phyloP scores from a whole-genome alignment of 2,888 invertebrate genomes.

The Limnephilus rhombicus region DNA sequence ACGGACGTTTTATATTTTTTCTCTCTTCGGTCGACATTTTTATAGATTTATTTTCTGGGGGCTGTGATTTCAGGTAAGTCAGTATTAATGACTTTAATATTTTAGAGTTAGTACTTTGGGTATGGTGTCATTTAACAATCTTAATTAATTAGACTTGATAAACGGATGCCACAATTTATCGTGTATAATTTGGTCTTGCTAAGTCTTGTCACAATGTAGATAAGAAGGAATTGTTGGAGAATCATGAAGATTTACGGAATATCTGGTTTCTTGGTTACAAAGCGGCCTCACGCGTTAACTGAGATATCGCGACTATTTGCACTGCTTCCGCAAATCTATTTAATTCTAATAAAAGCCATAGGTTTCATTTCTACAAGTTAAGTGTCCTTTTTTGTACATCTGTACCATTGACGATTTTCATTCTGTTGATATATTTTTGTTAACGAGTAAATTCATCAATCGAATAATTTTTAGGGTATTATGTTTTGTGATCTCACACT shows the following conservation, averaged over 20 bases:
- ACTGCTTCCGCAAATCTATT: neutral
- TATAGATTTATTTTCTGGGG: too few species aligned
- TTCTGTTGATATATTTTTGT: too few species aligned
- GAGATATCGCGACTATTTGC: neutral
- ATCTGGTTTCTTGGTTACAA: neutral
- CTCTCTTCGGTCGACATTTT: too few species aligned
- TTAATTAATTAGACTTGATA: neutral
- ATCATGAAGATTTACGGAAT: neutral
- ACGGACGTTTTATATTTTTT: too few species aligned
- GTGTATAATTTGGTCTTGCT: neutral
- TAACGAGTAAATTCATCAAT: too few species aligned
- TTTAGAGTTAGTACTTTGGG: neutral
- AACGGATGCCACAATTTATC: neutral
- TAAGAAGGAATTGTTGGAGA: constrained; percentile 1
- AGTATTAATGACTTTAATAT: neutral
- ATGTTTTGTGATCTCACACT: too few species aligned
- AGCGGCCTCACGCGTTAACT: neutral
- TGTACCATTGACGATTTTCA: too few species aligned
- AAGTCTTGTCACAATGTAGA: neutral
- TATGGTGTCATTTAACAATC: neutral
- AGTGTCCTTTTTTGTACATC: too few species aligned
- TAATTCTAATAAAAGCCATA: neutral
- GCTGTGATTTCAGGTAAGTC: neutral
- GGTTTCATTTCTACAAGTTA: too few species aligned
- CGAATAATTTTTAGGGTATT: too few species aligned